Conservation (phyloP, 53 echinoderm and acorn worm species). For the Mesocentrotus franciscanus region DNA sequence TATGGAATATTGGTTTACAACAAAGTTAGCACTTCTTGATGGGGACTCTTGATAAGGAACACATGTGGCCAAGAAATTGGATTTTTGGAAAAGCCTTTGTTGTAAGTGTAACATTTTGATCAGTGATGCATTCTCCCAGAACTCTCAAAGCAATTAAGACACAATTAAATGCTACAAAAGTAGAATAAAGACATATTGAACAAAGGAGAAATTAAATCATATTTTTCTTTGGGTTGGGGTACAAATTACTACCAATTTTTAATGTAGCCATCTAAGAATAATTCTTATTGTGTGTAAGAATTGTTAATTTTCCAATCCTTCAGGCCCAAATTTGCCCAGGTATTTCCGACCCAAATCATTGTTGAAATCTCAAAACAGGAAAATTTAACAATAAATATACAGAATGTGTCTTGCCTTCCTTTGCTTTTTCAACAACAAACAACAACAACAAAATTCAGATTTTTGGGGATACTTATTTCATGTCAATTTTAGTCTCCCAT, state of each 20-base stretch:
- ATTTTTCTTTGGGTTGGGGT: not conserved
- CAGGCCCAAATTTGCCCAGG: not conserved
- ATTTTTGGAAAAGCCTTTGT: conserved; percentile 10
- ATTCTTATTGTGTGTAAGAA: not conserved
- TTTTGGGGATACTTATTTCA: too few species aligned
- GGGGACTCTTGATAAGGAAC: conserved; percentile 33
- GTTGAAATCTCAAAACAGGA: not conserved
- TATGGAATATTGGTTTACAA: conserved; percentile 53
- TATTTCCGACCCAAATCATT: not conserved
- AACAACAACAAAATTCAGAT: too few species aligned
- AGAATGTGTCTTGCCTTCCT: too few species aligned
- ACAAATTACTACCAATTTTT: not conserved
- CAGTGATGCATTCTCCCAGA: not conserved
- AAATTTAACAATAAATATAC: too few species aligned
- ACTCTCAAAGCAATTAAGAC: not conserved
- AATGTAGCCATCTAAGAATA: not conserved
- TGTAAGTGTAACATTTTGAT: conserved; percentile 43
- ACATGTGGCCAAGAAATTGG: conserved; percentile 61
- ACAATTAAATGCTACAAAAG: not conserved
- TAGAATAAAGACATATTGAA: not conserved
- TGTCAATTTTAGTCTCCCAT: too few species aligned
- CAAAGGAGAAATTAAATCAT: not conserved
- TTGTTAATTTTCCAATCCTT: not conserved
- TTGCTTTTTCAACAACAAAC: too few species aligned
- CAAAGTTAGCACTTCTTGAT: conserved; percentile 42